Conservation (phyloP, 2,113 vertebrate genomes). For the Uropsilus gracilis region DNA sequence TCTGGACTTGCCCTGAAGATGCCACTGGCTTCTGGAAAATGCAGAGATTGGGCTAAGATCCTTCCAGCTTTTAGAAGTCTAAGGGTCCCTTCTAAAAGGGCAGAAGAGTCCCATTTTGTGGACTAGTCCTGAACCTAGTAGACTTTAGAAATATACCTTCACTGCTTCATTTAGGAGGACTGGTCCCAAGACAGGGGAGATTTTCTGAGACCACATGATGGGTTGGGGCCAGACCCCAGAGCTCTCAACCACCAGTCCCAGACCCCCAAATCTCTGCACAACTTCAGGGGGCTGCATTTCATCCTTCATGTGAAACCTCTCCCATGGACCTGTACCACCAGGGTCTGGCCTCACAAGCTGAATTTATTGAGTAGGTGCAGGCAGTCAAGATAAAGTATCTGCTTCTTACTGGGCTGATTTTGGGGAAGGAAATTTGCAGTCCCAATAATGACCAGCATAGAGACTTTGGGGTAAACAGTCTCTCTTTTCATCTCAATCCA, state of each 20-base stretch:
- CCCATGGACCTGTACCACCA: background rate
- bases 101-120: background rate
- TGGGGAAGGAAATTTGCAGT: background rate
- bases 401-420: background rate
- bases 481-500: background rate
- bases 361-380: too few relatives aligned
- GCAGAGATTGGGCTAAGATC: background rate
- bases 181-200: background rate
- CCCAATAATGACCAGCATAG: background rate
- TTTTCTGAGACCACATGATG: background rate
- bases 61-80: background rate
- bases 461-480: background rate
- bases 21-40: background rate
- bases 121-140: background rate
- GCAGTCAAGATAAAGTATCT: background rate
- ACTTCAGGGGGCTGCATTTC: background rate
- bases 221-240: background rate
- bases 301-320: background rate
- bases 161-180: background rate
- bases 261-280: accelerated
- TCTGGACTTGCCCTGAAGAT: background rate
- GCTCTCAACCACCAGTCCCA: background rate
- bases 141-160: background rate
- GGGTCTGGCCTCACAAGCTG: background rate
- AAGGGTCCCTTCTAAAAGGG: background rate